Conservation (phyloP, 1,140 invertebrate genomes). For the Whitmania pigra region DNA sequence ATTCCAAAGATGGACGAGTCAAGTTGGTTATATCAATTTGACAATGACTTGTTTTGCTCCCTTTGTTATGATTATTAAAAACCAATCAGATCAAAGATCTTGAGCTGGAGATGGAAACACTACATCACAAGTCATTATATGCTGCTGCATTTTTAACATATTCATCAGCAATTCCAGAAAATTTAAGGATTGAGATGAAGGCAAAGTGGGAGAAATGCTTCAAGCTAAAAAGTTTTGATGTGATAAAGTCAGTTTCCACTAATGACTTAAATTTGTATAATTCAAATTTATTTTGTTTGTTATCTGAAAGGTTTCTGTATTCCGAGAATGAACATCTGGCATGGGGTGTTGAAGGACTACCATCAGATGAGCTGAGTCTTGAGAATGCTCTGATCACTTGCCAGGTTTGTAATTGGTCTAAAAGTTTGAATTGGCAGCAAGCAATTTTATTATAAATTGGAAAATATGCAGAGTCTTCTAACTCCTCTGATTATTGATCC, state of each 20-base stretch:
- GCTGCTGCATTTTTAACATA: background rate
- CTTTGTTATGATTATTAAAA: conserved; percentile 19
- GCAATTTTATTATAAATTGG: background rate
- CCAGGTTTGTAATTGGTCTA: background rate
- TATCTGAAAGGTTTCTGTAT: conserved; percentile 48
- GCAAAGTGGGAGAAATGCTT: conserved; percentile 47
- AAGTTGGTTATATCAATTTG: conserved; percentile 45
- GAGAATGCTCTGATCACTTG: conserved; percentile 68
- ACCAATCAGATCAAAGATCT: too few relatives aligned
- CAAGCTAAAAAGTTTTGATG: too few relatives aligned
- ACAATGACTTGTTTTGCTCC: conserved; percentile 15
- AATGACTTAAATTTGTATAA: too few relatives aligned
- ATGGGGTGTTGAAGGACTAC: conserved; percentile 74
- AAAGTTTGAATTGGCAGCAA: background rate
- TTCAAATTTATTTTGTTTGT: background rate
- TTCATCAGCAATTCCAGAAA: background rate
- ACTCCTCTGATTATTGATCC: conserved; percentile 75
- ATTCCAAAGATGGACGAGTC: conserved; percentile 70
- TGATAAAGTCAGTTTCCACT: too few relatives aligned
- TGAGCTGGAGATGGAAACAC: background rate
- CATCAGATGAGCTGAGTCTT: conserved; percentile 61
- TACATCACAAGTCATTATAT: background rate
- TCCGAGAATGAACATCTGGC: conserved; percentile 65
- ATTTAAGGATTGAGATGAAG: conserved; percentile 36
- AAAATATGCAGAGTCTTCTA: conserved; percentile 43